Evolutionary conservation across 1,140 invertebrate genomes (phyloP).

Genomic region (Zophobas atratus): DNA sequence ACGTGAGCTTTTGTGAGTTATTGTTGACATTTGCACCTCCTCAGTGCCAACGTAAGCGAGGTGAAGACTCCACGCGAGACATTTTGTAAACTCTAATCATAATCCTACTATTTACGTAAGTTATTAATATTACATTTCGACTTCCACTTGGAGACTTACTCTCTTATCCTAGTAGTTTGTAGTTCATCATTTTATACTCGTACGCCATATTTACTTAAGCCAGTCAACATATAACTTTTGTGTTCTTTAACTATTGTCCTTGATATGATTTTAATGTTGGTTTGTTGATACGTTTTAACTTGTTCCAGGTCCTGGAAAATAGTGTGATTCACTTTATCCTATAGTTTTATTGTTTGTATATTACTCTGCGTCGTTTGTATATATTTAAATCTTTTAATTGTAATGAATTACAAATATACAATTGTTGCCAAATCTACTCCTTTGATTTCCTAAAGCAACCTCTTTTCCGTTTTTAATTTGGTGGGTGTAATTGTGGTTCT

Average conservation of each 20-base stretch:
- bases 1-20: constrained; percentile 18
- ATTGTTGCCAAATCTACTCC: constrained; percentile 50
- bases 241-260: constrained; percentile 31
- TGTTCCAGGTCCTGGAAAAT: constrained; percentile 10
- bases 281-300: constrained; percentile 40
- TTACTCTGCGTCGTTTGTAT: constrained; percentile 49
- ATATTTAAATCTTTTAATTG: constrained; percentile 50
- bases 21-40: constrained; percentile 34
- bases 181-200: constrained; percentile 41
- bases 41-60: constrained; percentile 44
- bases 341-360: constrained; percentile 39
- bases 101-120: constrained; percentile 35
- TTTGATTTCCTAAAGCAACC: not conserved
- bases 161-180: constrained; percentile 34
- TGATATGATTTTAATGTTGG: constrained; percentile 35
- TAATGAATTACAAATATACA: constrained; percentile 54
- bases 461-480: too few relatives aligned
- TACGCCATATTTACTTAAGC: constrained; percentile 37
- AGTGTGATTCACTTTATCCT: constrained; percentile 46
- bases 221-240: constrained; percentile 16
- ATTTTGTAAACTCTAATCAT: constrained; percentile 50
- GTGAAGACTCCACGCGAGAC: constrained; percentile 31
- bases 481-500: too few relatives aligned
- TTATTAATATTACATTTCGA: constrained; percentile 45
- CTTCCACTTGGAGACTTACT: constrained; percentile 37